Percentiles rank a stretch among this genome's conserved stretches.
Conservation (phyloP, 2,113 vertebrate genomes). For the Ammodytes dubius region DNA sequence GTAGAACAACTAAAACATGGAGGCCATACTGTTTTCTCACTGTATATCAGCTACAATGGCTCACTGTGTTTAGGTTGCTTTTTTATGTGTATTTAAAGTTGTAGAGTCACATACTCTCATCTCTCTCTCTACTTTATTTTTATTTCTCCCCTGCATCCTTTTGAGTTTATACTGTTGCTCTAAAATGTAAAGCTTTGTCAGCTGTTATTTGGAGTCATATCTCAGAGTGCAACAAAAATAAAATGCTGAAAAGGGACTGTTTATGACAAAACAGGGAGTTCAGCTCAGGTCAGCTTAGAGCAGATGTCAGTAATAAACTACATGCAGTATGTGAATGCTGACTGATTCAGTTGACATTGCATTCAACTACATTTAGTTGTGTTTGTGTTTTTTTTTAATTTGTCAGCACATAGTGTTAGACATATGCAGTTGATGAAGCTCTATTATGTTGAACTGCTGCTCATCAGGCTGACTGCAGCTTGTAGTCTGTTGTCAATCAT, state of each 20-base stretch:
- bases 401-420: background rate
- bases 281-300: background rate
- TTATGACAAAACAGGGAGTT: background rate
- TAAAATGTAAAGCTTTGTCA: too few relatives aligned
- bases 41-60: too few relatives aligned
- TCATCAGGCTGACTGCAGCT: background rate
- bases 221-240: background rate
- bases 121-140: background rate
- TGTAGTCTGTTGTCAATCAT: background rate
- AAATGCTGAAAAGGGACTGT: background rate
- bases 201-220: background rate
- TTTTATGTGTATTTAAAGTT: too few relatives aligned
- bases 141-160: too few relatives aligned
- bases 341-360: too few relatives aligned
- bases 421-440: constrained; percentile 7
- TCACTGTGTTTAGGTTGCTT: too few relatives aligned
- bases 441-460: background rate
- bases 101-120: background rate
- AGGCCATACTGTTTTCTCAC: too few relatives aligned
- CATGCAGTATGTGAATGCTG: too few relatives aligned
- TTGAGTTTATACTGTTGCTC: too few relatives aligned
- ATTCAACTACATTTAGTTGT: background rate
- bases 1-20: too few relatives aligned
- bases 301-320: too few relatives aligned
- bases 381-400: background rate